phyloP scores from a whole-genome alignment of 2,113 vertebrate species.

The Pogona vitticeps region DNA sequence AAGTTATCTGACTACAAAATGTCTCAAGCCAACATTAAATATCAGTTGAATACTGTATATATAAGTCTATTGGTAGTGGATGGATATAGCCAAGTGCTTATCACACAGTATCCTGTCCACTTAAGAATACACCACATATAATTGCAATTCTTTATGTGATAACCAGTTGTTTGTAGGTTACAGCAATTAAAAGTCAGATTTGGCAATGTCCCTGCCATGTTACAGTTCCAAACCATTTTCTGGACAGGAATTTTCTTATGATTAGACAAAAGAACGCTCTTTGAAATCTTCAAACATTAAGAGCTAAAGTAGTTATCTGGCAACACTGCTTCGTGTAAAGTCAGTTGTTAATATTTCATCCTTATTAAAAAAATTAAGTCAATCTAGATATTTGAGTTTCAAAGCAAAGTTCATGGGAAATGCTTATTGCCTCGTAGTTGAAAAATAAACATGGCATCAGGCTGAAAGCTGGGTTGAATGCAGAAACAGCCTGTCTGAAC shows the following conservation, averaged over 20 bases:
- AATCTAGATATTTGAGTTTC: rapidly evolving
- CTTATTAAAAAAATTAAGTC: background rate
- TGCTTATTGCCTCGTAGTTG: rapidly evolving
- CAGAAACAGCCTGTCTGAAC: background rate
- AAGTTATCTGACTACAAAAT: background rate
- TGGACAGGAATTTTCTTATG: background rate
- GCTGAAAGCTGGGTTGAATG: background rate
- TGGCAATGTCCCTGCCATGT: background rate
- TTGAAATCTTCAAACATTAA: background rate
- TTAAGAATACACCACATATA: background rate
- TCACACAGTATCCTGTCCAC: background rate
- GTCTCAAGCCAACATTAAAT: background rate
- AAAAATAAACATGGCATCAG: slow-evolving; percentile 2
- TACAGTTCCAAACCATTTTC: background rate
- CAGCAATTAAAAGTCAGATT: background rate
- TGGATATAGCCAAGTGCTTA: background rate
- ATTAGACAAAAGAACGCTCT: background rate
- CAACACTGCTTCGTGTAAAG: background rate
- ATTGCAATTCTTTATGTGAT: background rate
- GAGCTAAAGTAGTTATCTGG: background rate
- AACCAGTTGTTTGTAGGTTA: background rate
- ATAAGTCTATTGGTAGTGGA: background rate
- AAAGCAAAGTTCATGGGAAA: slow-evolving; percentile 35
- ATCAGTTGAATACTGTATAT: background rate
- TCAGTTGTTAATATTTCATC: background rate